Evolutionary conservation across 2,888 invertebrate species (phyloP), one percentile per base, ranked within the genome.

Genomic region (Gasteruption jaculator): DNA sequence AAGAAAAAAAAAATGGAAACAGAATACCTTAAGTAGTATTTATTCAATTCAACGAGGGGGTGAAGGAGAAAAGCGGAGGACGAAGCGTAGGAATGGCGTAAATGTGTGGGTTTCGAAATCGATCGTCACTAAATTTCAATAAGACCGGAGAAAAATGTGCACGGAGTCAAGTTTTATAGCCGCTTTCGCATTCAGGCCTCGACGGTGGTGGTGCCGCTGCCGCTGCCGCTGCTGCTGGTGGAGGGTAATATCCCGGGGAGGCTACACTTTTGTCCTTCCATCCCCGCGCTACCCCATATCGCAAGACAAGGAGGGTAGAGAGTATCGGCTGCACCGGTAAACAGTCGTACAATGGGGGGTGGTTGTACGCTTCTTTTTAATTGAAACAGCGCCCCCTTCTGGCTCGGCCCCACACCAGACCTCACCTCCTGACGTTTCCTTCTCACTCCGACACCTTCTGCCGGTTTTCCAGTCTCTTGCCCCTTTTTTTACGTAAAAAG

Each of bases 401-500:
- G n/a, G n/a, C n/a, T n/a, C n/a, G n/a, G n/a, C n/a, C n/a, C n/a
- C n/a, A n/a, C n/a, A n/a, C n/a, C n/a, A n/a, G n/a, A n/a, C n/a
- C n/a, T n/a, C n/a, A n/a, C n/a, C n/a, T n/a, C n/a, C n/a, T n/a
- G n/a, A n/a, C n/a, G n/a, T n/a, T n/a, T n/a, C n/a, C n/a, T n/a
- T n/a, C n/a, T n/a, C n/a, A n/a, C n/a, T n/a, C n/a, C n/a, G n/a
- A n/a, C n/a, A n/a, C n/a, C n/a, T n/a, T n/a, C n/a, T n/a, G n/a
- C n/a, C n/a, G n/a, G n/a, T n/a, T n/a, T n/a, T n/a, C n/a, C n/a
- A n/a, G n/a, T n/a, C n/a, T n/a, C n/a, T 50, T 52, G 52, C n/a
- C n/a, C n/a, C 62, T 67, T 65, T 63, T 70, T 69, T 68, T 68
- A 66, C 69, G 68, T 66, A 68, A 68, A 68, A 65, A 58, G n/a